These are phyloP conservation scores for Cassiopea andromeda DNA, from an alignment of 30 jellyfish, hydroid and myxozoan genomes.

Conservation along the genomic window DNA sequence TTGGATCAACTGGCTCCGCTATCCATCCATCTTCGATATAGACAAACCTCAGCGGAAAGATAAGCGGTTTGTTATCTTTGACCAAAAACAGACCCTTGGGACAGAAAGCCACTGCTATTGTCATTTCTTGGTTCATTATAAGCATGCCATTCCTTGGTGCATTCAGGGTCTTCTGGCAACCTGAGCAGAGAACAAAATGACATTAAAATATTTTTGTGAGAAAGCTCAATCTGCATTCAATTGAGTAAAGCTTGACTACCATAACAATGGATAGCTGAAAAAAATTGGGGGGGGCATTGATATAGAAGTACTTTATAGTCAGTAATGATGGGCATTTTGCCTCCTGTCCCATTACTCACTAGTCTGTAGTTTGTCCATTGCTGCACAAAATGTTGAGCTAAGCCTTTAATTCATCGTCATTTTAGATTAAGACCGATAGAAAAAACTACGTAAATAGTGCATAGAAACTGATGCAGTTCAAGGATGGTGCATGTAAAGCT, in stretches of 20 bases:
- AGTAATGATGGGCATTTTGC: too few species aligned
- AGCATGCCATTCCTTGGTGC: slow-evolving; percentile 31
- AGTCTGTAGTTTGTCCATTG: too few species aligned
- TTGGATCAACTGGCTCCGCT: slow-evolving; percentile 27
- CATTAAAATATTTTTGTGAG: background rate
- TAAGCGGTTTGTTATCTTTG: background rate
- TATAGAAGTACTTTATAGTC: too few species aligned
- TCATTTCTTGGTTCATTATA: slow-evolving; percentile 10
- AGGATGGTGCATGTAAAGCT: too few species aligned
- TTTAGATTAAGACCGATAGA: too few species aligned
- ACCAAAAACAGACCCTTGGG: background rate
- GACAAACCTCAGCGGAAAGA: slow-evolving; percentile 7
- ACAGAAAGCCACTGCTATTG: slow-evolving; percentile 29
- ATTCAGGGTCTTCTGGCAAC: slow-evolving; percentile 9
- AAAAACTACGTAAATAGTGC: too few species aligned
- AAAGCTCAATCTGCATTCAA: background rate
- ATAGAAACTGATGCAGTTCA: too few species aligned
- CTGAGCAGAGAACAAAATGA: background rate
- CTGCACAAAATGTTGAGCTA: too few species aligned
- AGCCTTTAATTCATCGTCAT: too few species aligned
- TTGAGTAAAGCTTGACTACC: background rate
- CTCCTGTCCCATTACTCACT: too few species aligned
- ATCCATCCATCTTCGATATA: background rate
- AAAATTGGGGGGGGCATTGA: background rate
- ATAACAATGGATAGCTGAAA: too few species aligned